Evolutionary conservation across 2,797 vertebrate genomes (phyloP).

Genomic region (Cephalopachus bancanus): DNA sequence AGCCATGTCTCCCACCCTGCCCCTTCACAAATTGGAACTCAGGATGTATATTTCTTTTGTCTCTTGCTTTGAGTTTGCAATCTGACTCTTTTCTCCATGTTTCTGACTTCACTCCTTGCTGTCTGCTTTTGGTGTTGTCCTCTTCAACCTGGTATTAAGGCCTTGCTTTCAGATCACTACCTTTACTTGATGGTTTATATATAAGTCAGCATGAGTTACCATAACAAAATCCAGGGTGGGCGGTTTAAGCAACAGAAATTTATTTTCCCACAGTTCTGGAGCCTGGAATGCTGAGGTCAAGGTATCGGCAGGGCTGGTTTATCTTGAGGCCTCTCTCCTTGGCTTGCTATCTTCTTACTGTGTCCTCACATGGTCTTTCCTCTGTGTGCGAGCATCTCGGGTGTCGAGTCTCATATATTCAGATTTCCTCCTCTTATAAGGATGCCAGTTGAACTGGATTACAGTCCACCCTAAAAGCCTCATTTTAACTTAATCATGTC

Average conservation of each 20-base stretch:
- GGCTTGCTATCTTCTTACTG: background rate
- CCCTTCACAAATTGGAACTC: background rate
- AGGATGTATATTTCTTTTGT: background rate
- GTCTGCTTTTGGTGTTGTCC: background rate
- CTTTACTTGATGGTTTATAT: background rate
- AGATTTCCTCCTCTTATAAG: conserved; percentile 8
- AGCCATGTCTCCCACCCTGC: fast-evolving
- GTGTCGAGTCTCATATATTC: background rate
- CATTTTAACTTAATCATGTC: background rate
- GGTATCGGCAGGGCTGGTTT: background rate
- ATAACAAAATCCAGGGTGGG: background rate
- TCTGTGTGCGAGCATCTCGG: fast-evolving
- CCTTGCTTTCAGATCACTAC: background rate
- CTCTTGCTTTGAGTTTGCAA: background rate
- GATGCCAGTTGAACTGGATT: background rate
- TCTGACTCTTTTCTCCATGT: background rate
- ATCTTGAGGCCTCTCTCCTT: background rate
- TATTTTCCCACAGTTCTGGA: background rate
- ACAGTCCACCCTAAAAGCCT: background rate
- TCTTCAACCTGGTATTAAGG: background rate
- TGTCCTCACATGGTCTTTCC: background rate
- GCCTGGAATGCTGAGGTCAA: background rate
- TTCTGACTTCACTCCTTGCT: background rate
- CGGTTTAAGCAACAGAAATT: background rate
- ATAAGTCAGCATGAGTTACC: background rate